Base-by-base conservation (phyloP, 2,797 vertebrate species). In the Rallus crepitans region DNA sequence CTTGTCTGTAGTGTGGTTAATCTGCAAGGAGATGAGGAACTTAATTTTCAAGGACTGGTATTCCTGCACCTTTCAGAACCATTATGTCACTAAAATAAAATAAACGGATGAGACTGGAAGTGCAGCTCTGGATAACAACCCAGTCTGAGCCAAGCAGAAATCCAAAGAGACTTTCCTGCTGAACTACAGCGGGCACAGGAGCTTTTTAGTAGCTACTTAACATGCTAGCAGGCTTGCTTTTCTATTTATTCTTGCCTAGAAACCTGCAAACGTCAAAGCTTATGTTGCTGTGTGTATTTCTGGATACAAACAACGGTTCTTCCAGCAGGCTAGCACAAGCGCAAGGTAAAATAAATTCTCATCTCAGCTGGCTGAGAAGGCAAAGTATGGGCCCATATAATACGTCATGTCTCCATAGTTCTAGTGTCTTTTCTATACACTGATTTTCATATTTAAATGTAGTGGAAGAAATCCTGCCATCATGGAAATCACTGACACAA, bases 221-320 rank as follows among this genome's bases (percentile, higher is more conserved):
- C 35, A 21, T 25, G 37, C 39, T 73, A 53, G 27, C 33, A 48
- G 50, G 15, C n/a, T 63, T 42, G 27, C 78, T 73, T 78, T 73
- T 94, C 83, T 95, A 35, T 87, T 84, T 94, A 60, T 73, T 90
- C 82, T 87, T 88, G 64, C 64, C 42, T 57, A 84, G 77, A 94
- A 96, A 87, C 81, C 57, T 50, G 56, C 48, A 53, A 84, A 87
- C 0, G 1, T 73, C 75, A 73, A 70, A 82, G 31, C 24, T 90
- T 80, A 18, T 57, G 57, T 61, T 91, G 65, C 55, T 84, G 53
- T 79, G 68, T 81, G 6, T 82, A 84, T 91, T 88, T 84, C 80
- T 72, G 73, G 77, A 56, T 63, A 76, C 18, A 90, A 94, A 70
- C 28, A 87, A 45, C 69, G 52, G 39, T 8, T 64, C 70, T 82